phyloP scores from a whole-genome alignment of 2,113 vertebrate species.

The Brienomyrus brachyistius region DNA sequence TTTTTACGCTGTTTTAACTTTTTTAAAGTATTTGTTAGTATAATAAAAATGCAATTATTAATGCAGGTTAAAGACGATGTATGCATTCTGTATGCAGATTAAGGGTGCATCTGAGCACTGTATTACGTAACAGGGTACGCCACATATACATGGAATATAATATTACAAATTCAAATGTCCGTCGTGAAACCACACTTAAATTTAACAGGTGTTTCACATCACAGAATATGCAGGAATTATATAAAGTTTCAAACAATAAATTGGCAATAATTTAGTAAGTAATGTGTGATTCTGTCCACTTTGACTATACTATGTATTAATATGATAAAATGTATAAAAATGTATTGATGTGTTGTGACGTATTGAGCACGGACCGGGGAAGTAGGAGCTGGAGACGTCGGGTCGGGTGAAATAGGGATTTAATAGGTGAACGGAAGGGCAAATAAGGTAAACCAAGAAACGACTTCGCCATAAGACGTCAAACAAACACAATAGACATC shows the following conservation, averaged over 20 bases:
- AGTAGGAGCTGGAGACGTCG: too few species aligned
- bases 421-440: too few species aligned
- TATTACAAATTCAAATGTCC: not conserved
- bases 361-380: too few species aligned
- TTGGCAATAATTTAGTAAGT: not conserved
- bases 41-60: not conserved
- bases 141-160: not conserved
- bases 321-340: not conserved
- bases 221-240: not conserved
- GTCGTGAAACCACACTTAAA: not conserved
- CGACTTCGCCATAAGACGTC: too few species aligned
- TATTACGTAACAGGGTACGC: not conserved
- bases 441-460: too few species aligned
- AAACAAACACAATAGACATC: too few species aligned
- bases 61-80: not conserved
- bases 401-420: too few species aligned
- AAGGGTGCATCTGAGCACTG: not conserved
- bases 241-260: not conserved
- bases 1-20: not conserved
- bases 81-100: not conserved
- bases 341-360: not conserved
- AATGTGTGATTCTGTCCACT: not conserved
- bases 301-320: not conserved
- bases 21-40: not conserved
- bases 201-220: not conserved